Conservation (phyloP, 2,888 invertebrate genomes). For the Ephialtes manifestator region DNA sequence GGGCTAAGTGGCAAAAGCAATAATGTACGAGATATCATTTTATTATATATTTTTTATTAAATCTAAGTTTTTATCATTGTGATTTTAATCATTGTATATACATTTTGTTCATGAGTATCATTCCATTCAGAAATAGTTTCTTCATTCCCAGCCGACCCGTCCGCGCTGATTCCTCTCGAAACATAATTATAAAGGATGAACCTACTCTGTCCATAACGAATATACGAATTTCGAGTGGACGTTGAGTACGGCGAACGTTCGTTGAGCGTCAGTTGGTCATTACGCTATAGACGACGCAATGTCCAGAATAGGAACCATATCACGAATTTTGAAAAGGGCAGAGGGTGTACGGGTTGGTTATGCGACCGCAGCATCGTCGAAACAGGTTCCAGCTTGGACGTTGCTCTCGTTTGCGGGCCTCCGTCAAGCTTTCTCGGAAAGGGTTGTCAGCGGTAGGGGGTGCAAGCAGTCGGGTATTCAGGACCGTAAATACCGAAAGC, state of each 20-base stretch:
- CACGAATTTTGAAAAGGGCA: conserved; percentile 13
- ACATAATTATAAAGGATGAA: conserved; percentile 5
- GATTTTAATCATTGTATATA: conserved; percentile 4
- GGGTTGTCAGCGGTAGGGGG: conserved; percentile 12
- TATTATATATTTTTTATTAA: no score
- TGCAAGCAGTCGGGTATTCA: conserved; percentile 49
- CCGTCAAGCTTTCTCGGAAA: conserved; percentile 15
- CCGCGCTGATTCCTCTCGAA: conserved; percentile 7
- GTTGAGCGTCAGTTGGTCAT: background rate
- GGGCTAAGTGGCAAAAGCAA: no score
- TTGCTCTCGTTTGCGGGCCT: conserved; percentile 15
- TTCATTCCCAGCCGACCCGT: background rate
- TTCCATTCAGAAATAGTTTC: conserved; percentile 36
- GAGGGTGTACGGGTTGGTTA: background rate
- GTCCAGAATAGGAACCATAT: background rate
- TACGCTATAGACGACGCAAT: background rate
- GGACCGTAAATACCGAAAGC: conserved; percentile 62
- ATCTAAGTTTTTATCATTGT: no score
- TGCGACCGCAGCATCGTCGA: conserved; percentile 15
- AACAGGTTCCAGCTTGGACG: conserved; percentile 29
- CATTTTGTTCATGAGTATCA: conserved; percentile 17
- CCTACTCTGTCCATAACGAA: background rate
- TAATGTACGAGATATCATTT: no score
- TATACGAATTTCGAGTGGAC: conserved; percentile 11
- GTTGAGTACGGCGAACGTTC: background rate